Evolutionary conservation across 2,888 invertebrate species (phyloP).

Genomic region (Daptonema setosum): DNA sequence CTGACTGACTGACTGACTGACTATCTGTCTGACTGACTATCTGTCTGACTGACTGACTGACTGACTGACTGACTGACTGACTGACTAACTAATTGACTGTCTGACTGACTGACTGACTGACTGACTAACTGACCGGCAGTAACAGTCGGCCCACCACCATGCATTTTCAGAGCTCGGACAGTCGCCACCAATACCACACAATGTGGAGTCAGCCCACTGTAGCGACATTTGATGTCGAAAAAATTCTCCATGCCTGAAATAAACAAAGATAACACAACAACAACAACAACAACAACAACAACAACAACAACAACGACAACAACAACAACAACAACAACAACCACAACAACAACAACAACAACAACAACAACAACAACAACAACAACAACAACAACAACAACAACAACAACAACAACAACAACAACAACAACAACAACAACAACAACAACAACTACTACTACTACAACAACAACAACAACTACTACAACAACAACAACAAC

Average conservation of each 20-base stretch:
- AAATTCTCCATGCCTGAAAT: conserved; percentile 20
- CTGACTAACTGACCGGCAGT: conserved; percentile 37
- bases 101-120: too few relatives aligned
- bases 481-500: conserved; percentile 9
- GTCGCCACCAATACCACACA: conserved; percentile 79
- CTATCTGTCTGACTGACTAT: too few relatives aligned
- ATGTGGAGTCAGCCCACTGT: conserved; percentile 59
- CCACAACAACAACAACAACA: conserved; percentile 42
- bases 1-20: too few relatives aligned
- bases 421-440: not conserved
- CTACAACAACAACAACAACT: too few relatives aligned
- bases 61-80: too few relatives aligned
- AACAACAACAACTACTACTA: conserved; percentile 53
- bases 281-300: conserved; percentile 42
- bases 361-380: not conserved
- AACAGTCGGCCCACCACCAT: conserved; percentile 83
- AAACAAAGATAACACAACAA: not conserved
- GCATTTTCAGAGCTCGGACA: conserved; percentile 87
- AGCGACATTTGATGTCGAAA: conserved; percentile 29
- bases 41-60: too few relatives aligned
- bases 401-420: conserved; percentile 42
- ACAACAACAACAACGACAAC: not conserved
- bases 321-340: conserved; percentile 42
- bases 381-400: conserved; percentile 42
- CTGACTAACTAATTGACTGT: too few relatives aligned